Evolutionary conservation across 1,140 invertebrate genomes (phyloP), one percentile per base, ranked within the genome.

Genomic region (Diabrotica virgifera): DNA sequence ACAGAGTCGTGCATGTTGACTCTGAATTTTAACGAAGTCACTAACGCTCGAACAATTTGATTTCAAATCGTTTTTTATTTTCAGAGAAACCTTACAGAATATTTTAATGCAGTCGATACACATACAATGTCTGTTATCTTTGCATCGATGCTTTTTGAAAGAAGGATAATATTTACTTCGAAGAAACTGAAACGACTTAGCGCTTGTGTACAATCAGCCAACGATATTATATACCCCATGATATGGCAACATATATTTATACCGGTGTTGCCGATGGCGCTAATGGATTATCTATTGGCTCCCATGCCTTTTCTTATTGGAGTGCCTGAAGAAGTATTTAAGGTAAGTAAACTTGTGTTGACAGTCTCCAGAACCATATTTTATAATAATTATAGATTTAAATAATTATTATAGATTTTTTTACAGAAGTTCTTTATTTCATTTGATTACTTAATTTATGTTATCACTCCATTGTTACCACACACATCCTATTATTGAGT

Each of bases 241-340:
- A 90, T 91, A 70, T 98, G 96, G 96, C 96, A 98, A 79, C 95
- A 98, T 75, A 94, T 98, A 74, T 98, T 94, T 77, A 98, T 98
- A 79, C 95, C 96, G 36, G 90, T 97, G 67, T 78, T 98, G 67
- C 95, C 96, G 12, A 83, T 88, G 72, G 86, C 89, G 71, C 84
- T 98, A 46, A 88, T 93, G 63, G 95, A 97, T 80, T 97, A 97
- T 82, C 82, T 97, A 66, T 82, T 90, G 69, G 94, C 95, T 7
- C 95, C 94, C 0, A 97, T 97, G 94, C 95, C 95, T 63, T 98
- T 93, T 83, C 82, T 97, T 8, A 96, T 98, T 76, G 96, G 96
- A 57, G 92, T 97, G 50, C 94, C 94, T 67, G 82, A 88, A 58
- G 81, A 85, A 64, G 90, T 96, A 52, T 86, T 95, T 77, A 84